Evolutionary conservation across 2,797 vertebrate species (phyloP).

Genomic region (Diplodus sargus): DNA sequence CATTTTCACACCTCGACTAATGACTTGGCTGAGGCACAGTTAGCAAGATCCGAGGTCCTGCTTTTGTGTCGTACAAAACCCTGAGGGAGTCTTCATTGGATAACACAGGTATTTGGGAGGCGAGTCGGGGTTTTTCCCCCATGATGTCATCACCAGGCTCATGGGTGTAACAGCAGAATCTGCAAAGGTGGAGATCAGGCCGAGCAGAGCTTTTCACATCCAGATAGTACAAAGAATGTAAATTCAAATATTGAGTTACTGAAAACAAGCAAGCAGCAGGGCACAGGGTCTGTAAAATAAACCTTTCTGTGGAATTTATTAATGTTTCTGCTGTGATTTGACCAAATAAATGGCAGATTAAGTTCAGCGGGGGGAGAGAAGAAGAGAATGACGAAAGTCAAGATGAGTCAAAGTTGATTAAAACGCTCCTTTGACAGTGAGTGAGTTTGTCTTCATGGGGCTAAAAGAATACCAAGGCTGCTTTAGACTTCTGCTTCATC

Average conservation of each 20-base stretch:
- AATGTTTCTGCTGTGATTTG: slow-evolving; percentile 56
- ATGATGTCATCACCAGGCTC: slow-evolving; percentile 54
- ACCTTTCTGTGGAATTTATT: slow-evolving; percentile 48
- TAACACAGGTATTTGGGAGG: slow-evolving; percentile 21
- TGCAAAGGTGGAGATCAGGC: slow-evolving; percentile 35
- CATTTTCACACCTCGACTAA: slow-evolving; percentile 30
- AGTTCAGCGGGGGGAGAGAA: slow-evolving; percentile 17
- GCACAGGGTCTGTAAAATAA: slow-evolving; percentile 59
- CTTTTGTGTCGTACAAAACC: not conserved
- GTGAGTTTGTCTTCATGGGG: slow-evolving; percentile 25
- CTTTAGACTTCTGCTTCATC: not conserved
- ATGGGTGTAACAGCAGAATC: slow-evolving; percentile 44
- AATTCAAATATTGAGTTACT: slow-evolving; percentile 65
- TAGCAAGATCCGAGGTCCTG: not conserved
- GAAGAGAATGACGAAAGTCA: slow-evolving; percentile 14
- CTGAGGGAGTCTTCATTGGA: not conserved
- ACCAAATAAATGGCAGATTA: slow-evolving; percentile 54
- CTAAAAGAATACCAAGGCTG: not conserved
- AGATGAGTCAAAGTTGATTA: slow-evolving; percentile 44
- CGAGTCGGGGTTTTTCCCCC: slow-evolving; percentile 37
- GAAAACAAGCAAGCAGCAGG: slow-evolving; percentile 63
- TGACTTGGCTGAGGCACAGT: not conserved
- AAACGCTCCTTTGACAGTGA: not conserved
- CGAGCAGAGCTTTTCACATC: slow-evolving; percentile 34
- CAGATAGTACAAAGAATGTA: slow-evolving; percentile 61